These are phyloP conservation scores for Pseudomyrmex gracilis DNA, from an alignment of 1,140 invertebrate species.

Conservation along the genomic window DNA sequence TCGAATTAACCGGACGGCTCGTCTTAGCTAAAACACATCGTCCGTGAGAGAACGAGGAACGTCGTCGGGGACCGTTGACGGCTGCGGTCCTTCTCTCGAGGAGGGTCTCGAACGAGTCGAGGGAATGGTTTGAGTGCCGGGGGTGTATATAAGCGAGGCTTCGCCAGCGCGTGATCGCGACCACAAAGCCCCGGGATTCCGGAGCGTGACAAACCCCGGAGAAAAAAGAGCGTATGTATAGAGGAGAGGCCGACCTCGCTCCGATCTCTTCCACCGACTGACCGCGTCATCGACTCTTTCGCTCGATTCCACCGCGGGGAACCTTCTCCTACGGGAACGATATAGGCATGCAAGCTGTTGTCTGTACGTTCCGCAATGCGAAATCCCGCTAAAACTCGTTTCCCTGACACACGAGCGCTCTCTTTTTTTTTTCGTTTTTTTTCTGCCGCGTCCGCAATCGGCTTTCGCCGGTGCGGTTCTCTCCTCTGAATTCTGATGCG, in stretches of 20 bases:
- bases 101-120: slow-evolving; percentile 7
- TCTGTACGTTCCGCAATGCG: slow-evolving; percentile 56
- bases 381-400: slow-evolving; percentile 60
- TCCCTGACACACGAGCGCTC: not conserved
- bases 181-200: slow-evolving; percentile 61
- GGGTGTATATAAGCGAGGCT: slow-evolving; percentile 14
- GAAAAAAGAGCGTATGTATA: slow-evolving; percentile 60
- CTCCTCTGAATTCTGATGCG: slow-evolving; percentile 2
- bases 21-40: slow-evolving; percentile 64
- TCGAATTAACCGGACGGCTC: slow-evolving; percentile 71
- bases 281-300: slow-evolving; percentile 43
- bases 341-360: slow-evolving; percentile 55
- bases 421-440: not conserved
- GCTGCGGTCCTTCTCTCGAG: not conserved
- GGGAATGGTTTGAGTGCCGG: not conserved
- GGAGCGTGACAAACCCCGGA: slow-evolving; percentile 71
- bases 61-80: slow-evolving; percentile 17
- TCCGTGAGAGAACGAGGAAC: slow-evolving; percentile 32
- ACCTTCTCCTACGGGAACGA: not conserved
- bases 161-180: slow-evolving; percentile 67
- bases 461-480: slow-evolving; percentile 34
- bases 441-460: slow-evolving; percentile 47
- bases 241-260: slow-evolving; percentile 38
- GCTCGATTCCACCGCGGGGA: slow-evolving; percentile 24
- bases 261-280: slow-evolving; percentile 2